Percentiles rank a stretch among this genome's conserved stretches.
Conservation (phyloP, 2,888 invertebrate genomes). For the Tipula unca region DNA sequence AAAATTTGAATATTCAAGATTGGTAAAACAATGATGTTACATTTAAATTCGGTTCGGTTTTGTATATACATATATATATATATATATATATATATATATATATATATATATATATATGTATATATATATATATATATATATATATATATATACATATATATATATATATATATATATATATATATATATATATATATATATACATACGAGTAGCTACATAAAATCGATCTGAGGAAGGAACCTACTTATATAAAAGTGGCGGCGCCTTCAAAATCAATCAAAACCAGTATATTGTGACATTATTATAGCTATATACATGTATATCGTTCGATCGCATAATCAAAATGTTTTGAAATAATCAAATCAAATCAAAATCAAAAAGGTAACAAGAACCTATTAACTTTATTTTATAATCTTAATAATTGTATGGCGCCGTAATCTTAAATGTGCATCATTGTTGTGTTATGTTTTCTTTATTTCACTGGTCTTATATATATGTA, state of each 20-base stretch:
- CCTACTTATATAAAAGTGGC: neutral
- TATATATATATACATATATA: too few species aligned
- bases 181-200: too few species aligned
- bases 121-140: too few species aligned
- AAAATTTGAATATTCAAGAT: neutral
- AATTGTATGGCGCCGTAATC: conserved; percentile 8
- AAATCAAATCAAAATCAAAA: neutral
- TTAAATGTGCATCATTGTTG: neutral
- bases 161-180: too few species aligned
- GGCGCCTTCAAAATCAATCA: neutral
- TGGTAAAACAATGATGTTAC: neutral
- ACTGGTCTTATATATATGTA: neutral
- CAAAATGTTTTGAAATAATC: neutral
- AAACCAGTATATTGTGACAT: neutral
- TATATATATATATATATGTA: too few species aligned
- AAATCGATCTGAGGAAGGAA: neutral
- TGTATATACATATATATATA: neutral
- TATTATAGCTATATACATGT: neutral
- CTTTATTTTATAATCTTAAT: neutral
- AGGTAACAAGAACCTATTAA: conserved; percentile 3
- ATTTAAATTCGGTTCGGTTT: neutral
- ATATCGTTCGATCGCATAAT: neutral
- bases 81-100: too few species aligned
- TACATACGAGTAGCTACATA: neutral
- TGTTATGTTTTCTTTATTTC: neutral